Percentiles rank a stretch among this genome's conserved stretches.
Conservation (phyloP, 2,888 invertebrate genomes). For the Noctua fimbriata region DNA sequence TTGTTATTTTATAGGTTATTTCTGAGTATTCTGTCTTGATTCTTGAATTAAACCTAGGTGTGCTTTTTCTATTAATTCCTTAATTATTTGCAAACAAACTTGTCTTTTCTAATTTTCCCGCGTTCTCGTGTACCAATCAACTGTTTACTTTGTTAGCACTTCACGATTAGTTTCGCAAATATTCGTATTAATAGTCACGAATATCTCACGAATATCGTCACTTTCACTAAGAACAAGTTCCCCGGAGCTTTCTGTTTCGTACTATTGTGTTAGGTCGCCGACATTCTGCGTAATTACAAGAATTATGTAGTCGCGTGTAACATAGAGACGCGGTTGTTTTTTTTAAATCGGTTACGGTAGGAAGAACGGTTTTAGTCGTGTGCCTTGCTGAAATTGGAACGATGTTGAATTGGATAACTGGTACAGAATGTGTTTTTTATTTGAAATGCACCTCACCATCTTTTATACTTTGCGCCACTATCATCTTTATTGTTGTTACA, state of each 20-base stretch:
- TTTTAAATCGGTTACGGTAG: slow-evolving; percentile 8
- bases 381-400: slow-evolving; percentile 40
- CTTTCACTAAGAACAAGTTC: slow-evolving; percentile 66
- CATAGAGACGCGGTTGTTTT: slow-evolving; percentile 41
- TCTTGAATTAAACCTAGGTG: neutral
- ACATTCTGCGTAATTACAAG: slow-evolving; percentile 62
- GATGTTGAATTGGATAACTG: slow-evolving; percentile 41
- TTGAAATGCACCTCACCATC: neutral
- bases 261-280: slow-evolving; percentile 65
- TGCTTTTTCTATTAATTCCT: neutral
- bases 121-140: slow-evolving; percentile 20
- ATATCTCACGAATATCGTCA: slow-evolving; percentile 61
- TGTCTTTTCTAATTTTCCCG: neutral
- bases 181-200: slow-evolving; percentile 52
- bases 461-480: neutral
- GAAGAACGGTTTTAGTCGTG: slow-evolving; percentile 34
- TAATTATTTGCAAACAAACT: neutral
- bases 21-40: neutral
- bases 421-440: neutral
- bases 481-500: neutral
- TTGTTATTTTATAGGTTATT: neutral
- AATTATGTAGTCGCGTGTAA: slow-evolving; percentile 60
- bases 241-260: slow-evolving; percentile 66
- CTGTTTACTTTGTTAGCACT: slow-evolving; percentile 13
- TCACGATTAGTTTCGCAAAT: slow-evolving; percentile 56